Conservation (phyloP, 2,888 invertebrate genomes). For the Lydus trimaculatus region DNA sequence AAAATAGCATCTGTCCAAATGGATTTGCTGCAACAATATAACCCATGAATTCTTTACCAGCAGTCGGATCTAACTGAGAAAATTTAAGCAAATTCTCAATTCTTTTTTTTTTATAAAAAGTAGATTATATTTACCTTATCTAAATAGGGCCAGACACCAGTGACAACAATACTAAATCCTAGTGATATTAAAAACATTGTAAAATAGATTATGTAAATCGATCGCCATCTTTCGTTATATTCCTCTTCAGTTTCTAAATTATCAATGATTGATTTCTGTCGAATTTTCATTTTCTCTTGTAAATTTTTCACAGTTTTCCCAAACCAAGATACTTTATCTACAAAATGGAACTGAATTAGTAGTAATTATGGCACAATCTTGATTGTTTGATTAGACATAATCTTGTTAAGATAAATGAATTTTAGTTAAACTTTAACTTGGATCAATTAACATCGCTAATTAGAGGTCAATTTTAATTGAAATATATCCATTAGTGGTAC, state of each 20-base stretch:
- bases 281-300: constrained; percentile 37
- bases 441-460: background rate
- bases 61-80: constrained; percentile 75
- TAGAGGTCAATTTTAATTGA: background rate
- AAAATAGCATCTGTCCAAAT: constrained; percentile 85
- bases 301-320: constrained; percentile 37
- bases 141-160: constrained; percentile 89
- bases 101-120: background rate
- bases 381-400: background rate
- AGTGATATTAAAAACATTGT: constrained; percentile 91
- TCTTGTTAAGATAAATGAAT: background rate
- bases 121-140: constrained; percentile 70
- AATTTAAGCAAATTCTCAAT: background rate
- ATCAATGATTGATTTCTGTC: constrained; percentile 28
- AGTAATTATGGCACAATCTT: background rate
- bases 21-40: constrained; percentile 87
- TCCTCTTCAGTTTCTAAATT: constrained; percentile 73
- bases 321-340: constrained; percentile 33
- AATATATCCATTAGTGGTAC: background rate
- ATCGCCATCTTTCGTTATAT: constrained; percentile 76
- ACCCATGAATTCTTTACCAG: constrained; percentile 85
- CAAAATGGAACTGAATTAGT: background rate
- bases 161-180: constrained; percentile 86
- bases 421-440: background rate
- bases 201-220: constrained; percentile 83